phyloP scores from a whole-genome alignment of 2,888 invertebrate species.

The Ashinkailepas kermadecensis region DNA sequence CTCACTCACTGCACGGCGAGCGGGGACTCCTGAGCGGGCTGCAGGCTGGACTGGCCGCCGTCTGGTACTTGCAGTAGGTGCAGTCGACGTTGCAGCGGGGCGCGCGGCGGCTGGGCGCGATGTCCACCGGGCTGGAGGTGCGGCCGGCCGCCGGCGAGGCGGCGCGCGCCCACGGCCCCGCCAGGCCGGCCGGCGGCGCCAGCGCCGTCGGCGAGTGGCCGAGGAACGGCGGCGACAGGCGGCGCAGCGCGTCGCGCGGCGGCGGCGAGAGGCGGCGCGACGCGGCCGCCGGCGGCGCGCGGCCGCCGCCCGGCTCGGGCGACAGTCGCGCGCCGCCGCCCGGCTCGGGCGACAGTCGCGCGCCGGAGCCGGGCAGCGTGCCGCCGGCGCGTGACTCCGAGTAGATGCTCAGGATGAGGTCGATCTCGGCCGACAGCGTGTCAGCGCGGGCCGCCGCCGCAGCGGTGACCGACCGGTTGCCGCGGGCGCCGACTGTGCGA shows the following conservation, averaged over 20 bases:
- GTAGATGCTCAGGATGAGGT: slow-evolving; percentile 19
- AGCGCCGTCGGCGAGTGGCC: slow-evolving; percentile 26
- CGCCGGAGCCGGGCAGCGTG: not conserved
- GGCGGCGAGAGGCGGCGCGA: slow-evolving; percentile 22
- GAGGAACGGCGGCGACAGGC: slow-evolving; percentile 20
- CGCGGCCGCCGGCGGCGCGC: not conserved
- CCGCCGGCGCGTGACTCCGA: not conserved
- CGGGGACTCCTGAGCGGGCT: slow-evolving; percentile 28
- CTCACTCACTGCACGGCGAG: slow-evolving; percentile 11
- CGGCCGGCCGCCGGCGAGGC: slow-evolving; percentile 23
- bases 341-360: not conserved
- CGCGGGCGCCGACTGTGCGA: not conserved
- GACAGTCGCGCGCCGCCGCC: not conserved
- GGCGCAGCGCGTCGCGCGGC: slow-evolving; percentile 11
- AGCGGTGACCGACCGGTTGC: not conserved
- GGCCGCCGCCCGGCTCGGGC: not conserved
- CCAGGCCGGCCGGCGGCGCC: slow-evolving; percentile 19
- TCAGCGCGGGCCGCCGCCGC: slow-evolving; percentile 11
- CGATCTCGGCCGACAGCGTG: slow-evolving; percentile 10
- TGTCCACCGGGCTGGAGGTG: slow-evolving; percentile 23
- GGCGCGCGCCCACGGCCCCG: not conserved
- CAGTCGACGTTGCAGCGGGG: slow-evolving; percentile 35
- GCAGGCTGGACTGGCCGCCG: slow-evolving; percentile 27
- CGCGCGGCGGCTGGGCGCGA: slow-evolving; percentile 23
- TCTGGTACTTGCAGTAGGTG: slow-evolving; percentile 33